Conservation (phyloP, 2,113 vertebrate genomes). For the Pygoscelis adeliae region DNA sequence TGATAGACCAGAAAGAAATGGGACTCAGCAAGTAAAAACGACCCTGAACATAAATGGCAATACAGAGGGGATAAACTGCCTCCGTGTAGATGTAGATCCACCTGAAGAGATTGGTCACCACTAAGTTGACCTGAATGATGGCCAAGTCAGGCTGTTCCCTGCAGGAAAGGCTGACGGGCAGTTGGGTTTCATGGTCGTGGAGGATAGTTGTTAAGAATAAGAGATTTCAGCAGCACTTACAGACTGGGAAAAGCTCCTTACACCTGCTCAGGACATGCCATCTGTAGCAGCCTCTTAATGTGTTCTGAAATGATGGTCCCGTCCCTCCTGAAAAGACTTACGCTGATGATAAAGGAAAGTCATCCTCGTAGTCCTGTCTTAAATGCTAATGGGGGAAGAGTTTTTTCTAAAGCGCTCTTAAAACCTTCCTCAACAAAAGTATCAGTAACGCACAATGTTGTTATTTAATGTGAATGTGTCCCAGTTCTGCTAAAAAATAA, state of each 20-base stretch:
- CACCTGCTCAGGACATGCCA: neutral
- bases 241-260: constrained; percentile 26
- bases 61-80: neutral
- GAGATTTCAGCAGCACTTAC: neutral
- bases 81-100: neutral
- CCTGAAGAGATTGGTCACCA: neutral
- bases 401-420: neutral
- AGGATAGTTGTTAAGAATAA: neutral
- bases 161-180: neutral
- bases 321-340: constrained; percentile 1
- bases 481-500: constrained; percentile 5
- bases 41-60: neutral
- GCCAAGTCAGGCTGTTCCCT: neutral
- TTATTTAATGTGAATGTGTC: neutral
- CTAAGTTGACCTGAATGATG: neutral
- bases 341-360: neutral
- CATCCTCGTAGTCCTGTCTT: neutral
- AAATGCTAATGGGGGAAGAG: neutral
- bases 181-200: accelerated
- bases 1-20: neutral
- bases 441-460: neutral
- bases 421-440: neutral
- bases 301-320: neutral
- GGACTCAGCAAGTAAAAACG: neutral
- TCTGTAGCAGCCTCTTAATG: neutral